These are phyloP conservation scores for Caenorhabditis sinica DNA, from an alignment of 2,888 invertebrate species.

Conservation along the genomic window DNA sequence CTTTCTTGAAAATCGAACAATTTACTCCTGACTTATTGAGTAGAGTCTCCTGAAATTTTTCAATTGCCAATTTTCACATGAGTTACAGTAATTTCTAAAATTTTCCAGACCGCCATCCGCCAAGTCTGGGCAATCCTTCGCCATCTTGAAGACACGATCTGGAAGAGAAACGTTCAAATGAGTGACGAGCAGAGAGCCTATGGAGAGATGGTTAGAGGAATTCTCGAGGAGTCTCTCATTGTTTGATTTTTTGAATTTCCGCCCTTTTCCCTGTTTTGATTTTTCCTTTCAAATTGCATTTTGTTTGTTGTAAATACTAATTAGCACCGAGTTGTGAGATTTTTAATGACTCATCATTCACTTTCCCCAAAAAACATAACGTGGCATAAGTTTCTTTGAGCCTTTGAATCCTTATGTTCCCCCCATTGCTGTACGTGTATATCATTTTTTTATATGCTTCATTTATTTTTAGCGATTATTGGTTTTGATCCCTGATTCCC, in stretches of 20 bases:
- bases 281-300: background rate
- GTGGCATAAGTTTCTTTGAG: background rate
- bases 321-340: background rate
- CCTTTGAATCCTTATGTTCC: background rate
- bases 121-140: constrained; percentile 65
- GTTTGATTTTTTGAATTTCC: constrained; percentile 2
- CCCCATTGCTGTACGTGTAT: background rate
- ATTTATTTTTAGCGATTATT: too few species aligned
- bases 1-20: background rate
- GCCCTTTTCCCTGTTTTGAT: too few species aligned
- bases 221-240: constrained; percentile 56
- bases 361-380: constrained; percentile 19
- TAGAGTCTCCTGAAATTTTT: too few species aligned
- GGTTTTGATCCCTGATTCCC: background rate
- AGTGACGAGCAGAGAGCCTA: constrained; percentile 47
- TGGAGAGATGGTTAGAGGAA: constrained; percentile 30
- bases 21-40: too few species aligned
- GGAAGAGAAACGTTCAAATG: constrained; percentile 51
- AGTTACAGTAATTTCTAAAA: too few species aligned
- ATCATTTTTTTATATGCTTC: background rate
- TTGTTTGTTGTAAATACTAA: constrained; percentile 39
- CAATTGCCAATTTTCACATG: background rate
- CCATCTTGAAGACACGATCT: constrained; percentile 57
- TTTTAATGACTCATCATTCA: background rate
- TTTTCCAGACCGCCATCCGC: constrained; percentile 56